Evolutionary conservation across 1,140 invertebrate genomes (phyloP), one percentile per base, ranked within the genome.

Genomic region (Pachyrhynchus sulphureomaculatus): DNA sequence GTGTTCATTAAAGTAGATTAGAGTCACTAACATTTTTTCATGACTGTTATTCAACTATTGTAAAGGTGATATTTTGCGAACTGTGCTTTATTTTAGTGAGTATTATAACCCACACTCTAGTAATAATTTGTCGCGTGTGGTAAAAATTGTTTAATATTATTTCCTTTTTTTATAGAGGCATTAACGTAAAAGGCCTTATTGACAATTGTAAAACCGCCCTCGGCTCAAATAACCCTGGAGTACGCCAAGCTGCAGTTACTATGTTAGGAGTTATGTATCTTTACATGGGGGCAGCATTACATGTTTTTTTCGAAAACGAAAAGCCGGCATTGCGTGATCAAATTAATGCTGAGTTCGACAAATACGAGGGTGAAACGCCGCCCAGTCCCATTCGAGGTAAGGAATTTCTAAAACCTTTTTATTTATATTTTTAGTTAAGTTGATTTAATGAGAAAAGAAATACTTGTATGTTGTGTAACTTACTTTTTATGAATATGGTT

Each of bases 311-410:
- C 69, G 92, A 95, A 64, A 85, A 85, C 66, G 94, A 96, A 72
- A 96, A 96, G 70, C 83, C 91, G 5, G 86, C 90, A 0, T 76
- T 95, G 0, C 84, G 89, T 29, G 91, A 93, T 65, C 88, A 92
- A 75, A 93, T 96, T 51, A 88, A 92, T 74, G 82, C 88, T 13
- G 93, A 96, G 74, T 86, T 94, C 72, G 91, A 93, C 49, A 95
- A 94, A 76, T 83, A 86, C 64, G 81, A 81, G 10, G 88, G 89
- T 13, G 83, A 88, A 67, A 81, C 81, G 29, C 85, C 89, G 10
- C 88, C 89, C 0, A 80, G 82, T 3, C 89, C 93, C 0, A 85
- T 81, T 3, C 80, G 91, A 68, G 88, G 88, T 39, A 68, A 55
- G n/a, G 21, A 13, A 15, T 21, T 42, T 9, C 18, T 13, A 20